These are phyloP conservation scores for Phainopepla nitens DNA, from an alignment of 2,113 vertebrate species.

Conservation along the genomic window DNA sequence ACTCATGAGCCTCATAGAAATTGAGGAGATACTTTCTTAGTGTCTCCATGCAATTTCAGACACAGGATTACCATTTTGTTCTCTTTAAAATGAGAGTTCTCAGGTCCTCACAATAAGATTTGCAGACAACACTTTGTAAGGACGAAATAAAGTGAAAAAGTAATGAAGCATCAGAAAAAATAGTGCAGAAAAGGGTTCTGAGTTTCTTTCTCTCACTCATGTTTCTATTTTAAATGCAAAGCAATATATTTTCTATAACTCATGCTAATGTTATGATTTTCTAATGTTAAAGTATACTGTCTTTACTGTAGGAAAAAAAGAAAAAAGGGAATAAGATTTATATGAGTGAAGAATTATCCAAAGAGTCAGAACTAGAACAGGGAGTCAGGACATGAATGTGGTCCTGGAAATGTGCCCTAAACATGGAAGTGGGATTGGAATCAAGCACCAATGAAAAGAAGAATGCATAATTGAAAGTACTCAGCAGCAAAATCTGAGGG, in stretches of 20 bases:
- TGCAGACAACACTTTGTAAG: not conserved
- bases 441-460: not conserved
- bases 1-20: not conserved
- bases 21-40: not conserved
- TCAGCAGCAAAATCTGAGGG: not conserved
- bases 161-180: not conserved
- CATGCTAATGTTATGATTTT: not conserved
- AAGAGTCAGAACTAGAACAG: not conserved
- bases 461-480: not conserved
- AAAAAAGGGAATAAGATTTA: not conserved
- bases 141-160: not conserved
- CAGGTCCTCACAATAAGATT: not conserved
- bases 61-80: not conserved
- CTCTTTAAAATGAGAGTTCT: not conserved
- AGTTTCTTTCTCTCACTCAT: not conserved
- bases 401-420: not conserved
- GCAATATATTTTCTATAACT: not conserved
- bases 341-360: not conserved
- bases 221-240: not conserved
- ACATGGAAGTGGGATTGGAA: not conserved
- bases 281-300: not conserved
- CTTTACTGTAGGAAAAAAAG: not conserved
- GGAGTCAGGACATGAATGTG: rapidly evolving
- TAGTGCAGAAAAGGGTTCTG: not conserved
- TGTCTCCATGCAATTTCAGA: not conserved